Percentiles rank a stretch among this genome's conserved stretches.
phyloP scores from a whole-genome alignment of 2,888 invertebrate genomes.

The Ernsta delagoae region DNA sequence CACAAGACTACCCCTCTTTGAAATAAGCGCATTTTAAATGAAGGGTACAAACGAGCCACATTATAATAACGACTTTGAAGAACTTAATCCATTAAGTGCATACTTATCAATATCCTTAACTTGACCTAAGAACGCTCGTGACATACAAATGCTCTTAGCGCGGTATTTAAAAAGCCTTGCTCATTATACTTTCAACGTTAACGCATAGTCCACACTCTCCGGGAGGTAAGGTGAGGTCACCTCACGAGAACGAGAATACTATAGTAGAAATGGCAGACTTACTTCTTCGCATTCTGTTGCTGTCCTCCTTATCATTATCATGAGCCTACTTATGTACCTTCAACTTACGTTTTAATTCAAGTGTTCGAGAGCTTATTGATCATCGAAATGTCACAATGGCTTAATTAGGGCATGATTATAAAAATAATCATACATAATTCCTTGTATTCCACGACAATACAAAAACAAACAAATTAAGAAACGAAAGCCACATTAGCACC shows the following conservation, averaged over 20 bases:
- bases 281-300: not conserved
- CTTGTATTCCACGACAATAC: no score
- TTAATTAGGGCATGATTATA: no score
- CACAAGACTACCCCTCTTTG: not conserved
- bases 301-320: not conserved
- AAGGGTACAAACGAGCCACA: conserved; percentile 28
- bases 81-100: conserved; percentile 35
- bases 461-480: no score
- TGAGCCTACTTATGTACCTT: no score
- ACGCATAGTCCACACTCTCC: not conserved
- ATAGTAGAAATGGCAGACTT: not conserved
- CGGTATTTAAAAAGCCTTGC: conserved; percentile 36
- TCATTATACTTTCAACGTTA: conserved; percentile 36
- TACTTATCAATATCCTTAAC: conserved; percentile 31
- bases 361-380: no score
- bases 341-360: no score
- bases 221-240: not conserved
- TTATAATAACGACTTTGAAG: conserved; percentile 33
- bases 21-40: conserved; percentile 21
- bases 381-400: no score
- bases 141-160: conserved; percentile 36
- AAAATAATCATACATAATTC: no score
- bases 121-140: conserved; percentile 34
- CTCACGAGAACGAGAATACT: not conserved
- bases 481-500: no score